Percentiles rank a stretch among this genome's conserved stretches.
These are phyloP conservation scores for Aptenodytes patagonicus DNA, from an alignment of 2,113 vertebrate genomes.

Conservation along the genomic window DNA sequence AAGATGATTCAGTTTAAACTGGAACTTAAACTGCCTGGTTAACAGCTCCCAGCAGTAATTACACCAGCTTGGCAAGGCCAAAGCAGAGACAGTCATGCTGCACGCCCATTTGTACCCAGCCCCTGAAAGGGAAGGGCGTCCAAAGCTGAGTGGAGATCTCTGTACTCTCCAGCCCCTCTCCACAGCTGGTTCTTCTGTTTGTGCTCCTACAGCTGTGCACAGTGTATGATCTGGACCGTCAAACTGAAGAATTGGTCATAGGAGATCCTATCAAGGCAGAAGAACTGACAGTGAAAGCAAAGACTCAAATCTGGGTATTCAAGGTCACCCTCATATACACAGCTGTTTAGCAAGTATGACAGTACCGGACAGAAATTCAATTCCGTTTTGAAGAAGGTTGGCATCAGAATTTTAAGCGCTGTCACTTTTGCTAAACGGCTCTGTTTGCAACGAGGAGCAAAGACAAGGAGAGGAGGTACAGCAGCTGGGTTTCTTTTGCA, in stretches of 20 bases:
- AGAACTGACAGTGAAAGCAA: not conserved
- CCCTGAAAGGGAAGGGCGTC: not conserved
- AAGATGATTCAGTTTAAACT: not conserved
- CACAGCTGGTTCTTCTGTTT: not conserved
- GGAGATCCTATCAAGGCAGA: not conserved
- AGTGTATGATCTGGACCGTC: not conserved
- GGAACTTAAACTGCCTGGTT: not conserved
- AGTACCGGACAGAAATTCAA: constrained; percentile 37
- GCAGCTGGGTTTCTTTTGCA: not conserved
- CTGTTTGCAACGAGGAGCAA: not conserved
- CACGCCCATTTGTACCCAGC: not conserved
- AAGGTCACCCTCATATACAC: constrained; percentile 47
- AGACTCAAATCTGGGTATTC: not conserved
- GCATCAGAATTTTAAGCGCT: constrained; percentile 28
- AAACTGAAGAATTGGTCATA: not conserved
- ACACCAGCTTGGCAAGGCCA: not conserved
- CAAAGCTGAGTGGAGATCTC: not conserved
- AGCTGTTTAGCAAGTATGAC: constrained; percentile 29
- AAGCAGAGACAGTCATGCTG: not conserved
- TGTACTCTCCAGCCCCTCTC: not conserved
- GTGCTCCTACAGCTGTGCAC: not conserved
- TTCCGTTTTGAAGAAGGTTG: constrained; percentile 26
- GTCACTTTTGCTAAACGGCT: constrained; percentile 31
- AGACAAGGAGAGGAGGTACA: constrained; percentile 36
- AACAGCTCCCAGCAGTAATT: not conserved